Evolutionary conservation across 1,140 invertebrate species (phyloP).

Genomic region (Eurytemora carolleeae): DNA sequence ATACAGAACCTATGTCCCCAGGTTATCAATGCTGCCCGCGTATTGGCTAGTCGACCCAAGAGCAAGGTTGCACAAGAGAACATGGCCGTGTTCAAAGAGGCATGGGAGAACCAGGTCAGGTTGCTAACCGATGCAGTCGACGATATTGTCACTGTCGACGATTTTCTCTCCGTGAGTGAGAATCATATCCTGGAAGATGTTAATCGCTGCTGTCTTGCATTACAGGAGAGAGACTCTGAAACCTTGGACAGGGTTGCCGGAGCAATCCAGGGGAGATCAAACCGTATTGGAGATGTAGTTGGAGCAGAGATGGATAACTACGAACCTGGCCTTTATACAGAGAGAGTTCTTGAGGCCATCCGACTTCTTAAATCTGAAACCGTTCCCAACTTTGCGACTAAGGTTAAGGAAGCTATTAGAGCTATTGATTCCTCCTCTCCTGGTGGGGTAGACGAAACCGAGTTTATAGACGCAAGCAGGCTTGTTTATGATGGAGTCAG

Average conservation of each 20-base stretch:
- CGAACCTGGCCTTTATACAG: slow-evolving; percentile 81
- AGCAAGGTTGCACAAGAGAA: slow-evolving; percentile 83
- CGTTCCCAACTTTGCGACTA: slow-evolving; percentile 84
- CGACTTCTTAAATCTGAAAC: slow-evolving; percentile 76
- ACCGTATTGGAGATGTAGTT: slow-evolving; percentile 85
- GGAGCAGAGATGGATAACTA: slow-evolving; percentile 96
- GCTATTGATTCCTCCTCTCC: slow-evolving; percentile 46
- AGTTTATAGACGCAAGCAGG: slow-evolving; percentile 90
- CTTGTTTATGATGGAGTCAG: slow-evolving; percentile 90
- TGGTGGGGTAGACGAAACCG: slow-evolving; percentile 83
- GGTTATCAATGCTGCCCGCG: slow-evolving; percentile 54
- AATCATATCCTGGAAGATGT: slow-evolving; percentile 97
- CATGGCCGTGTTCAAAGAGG: slow-evolving; percentile 81
- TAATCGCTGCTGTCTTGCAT: slow-evolving; percentile 84
- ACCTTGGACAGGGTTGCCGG: slow-evolving; percentile 80
- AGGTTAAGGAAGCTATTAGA: slow-evolving; percentile 75
- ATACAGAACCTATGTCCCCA: slow-evolving; percentile 88
- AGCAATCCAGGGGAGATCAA: slow-evolving; percentile 75
- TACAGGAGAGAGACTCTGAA: slow-evolving; percentile 77
- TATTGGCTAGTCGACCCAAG: slow-evolving; percentile 64
- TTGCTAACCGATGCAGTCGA: slow-evolving; percentile 93
- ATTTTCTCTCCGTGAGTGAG: slow-evolving; percentile 93
- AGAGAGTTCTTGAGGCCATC: slow-evolving; percentile 79
- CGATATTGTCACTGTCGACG: slow-evolving; percentile 95
- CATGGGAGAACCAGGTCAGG: slow-evolving; percentile 78